Conservation (phyloP, 1,140 invertebrate genomes). For the Atta cephalotes region DNA sequence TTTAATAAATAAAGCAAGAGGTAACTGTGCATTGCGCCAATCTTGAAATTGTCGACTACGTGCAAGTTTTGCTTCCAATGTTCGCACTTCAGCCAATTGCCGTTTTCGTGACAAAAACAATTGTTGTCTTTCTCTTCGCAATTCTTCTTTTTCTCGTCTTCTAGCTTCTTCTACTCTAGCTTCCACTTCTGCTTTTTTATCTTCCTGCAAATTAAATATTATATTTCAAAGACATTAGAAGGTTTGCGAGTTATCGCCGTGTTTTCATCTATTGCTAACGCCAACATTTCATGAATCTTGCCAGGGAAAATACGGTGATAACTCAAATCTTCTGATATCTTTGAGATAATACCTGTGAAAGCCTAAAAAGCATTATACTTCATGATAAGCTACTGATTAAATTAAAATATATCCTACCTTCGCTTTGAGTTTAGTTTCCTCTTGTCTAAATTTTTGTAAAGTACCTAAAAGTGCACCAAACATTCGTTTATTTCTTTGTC, state of each 20-base stretch:
- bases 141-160: constrained; percentile 93
- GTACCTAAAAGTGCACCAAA: constrained; percentile 98
- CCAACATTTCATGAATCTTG: no score
- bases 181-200: constrained; percentile 95
- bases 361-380: neutral
- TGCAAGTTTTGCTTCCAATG: constrained; percentile 96
- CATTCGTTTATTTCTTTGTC: constrained; percentile 96
- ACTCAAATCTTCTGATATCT: no score
- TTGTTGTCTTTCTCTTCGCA: constrained; percentile 94
- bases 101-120: constrained; percentile 94
- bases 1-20: constrained; percentile 93
- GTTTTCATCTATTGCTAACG: no score
- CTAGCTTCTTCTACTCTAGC: constrained; percentile 97
- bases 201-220: constrained; percentile 87
- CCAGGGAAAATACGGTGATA: no score
- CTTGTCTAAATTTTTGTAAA: constrained; percentile 97
- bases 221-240: neutral
- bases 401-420: constrained; percentile 86
- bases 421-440: constrained; percentile 95
- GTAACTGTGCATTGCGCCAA: constrained; percentile 94
- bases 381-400: neutral
- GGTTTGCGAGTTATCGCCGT: no score
- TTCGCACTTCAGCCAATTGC: constrained; percentile 95
- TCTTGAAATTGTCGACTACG: constrained; percentile 94
- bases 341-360: no score